A percentile compares a stretch with the other conserved stretches of the same genome.
Evolutionary conservation across 2,888 invertebrate species (phyloP).

Genomic region (Limnephilus marmoratus): DNA sequence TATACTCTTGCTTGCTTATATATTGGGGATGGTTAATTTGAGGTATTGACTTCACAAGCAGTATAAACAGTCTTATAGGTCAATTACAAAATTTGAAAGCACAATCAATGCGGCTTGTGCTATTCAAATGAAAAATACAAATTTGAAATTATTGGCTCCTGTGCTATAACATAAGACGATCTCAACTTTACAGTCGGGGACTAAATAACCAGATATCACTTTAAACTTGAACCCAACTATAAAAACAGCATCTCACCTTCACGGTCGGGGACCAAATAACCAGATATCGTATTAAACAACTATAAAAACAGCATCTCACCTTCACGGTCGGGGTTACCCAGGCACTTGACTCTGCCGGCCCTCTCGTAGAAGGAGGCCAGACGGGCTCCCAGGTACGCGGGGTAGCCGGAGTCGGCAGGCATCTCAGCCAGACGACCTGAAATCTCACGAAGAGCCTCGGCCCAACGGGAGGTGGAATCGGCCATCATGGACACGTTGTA

Average conservation of each 20-base stretch:
- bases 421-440: conserved; percentile 99
- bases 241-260: background rate
- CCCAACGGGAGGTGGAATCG: conserved; percentile 99
- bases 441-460: conserved; percentile 99
- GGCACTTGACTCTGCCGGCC: conserved; percentile 97
- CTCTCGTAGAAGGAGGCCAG: conserved; percentile 99
- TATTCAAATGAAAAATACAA: no score
- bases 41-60: no score
- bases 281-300: background rate
- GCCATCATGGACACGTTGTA: conserved; percentile 99
- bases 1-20: no score
- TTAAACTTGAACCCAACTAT: background rate
- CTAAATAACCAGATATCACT: background rate
- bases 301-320: conserved; percentile 71
- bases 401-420: conserved; percentile 99
- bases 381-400: conserved; percentile 98
- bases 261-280: background rate
- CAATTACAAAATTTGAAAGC: no score
- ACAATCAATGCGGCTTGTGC: no score
- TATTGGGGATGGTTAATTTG: no score
- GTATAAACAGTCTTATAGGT: no score
- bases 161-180: no score
- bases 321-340: conserved; percentile 98
- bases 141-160: no score
- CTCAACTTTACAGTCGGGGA: no score